A percentile compares a stretch with the other conserved stretches of the same genome.
These are phyloP conservation scores for Poecilia wingei DNA, from an alignment of 2,797 vertebrate species.

Conservation along the genomic window DNA sequence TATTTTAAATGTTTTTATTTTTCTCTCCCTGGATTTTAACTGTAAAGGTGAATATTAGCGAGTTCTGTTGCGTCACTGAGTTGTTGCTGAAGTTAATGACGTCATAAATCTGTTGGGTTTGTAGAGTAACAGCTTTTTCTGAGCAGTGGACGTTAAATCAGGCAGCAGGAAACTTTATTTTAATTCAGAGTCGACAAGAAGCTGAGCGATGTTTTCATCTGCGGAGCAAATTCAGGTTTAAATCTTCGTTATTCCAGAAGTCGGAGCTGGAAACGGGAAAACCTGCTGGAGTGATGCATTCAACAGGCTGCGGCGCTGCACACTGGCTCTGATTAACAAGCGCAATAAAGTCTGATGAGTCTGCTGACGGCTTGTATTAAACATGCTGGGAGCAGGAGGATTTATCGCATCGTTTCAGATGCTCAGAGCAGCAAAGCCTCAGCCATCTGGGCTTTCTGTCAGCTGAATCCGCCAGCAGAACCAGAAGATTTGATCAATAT, in stretches of 20 bases:
- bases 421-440: neutral
- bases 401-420: neutral
- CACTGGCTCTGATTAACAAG: constrained; percentile 1
- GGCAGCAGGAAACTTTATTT: constrained; percentile 32
- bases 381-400: neutral
- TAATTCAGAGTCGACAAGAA: neutral
- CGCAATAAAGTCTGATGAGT: constrained; percentile 8
- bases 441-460: neutral
- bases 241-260: constrained; percentile 21
- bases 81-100: neutral
- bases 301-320: constrained; percentile 15
- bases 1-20: neutral
- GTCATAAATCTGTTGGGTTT: neutral
- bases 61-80: neutral
- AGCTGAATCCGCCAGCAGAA: neutral
- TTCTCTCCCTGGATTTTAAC: neutral
- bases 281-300: constrained; percentile 19
- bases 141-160: constrained; percentile 4
- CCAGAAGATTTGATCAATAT: neutral
- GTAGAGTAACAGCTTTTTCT: neutral
- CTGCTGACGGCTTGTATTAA: neutral
- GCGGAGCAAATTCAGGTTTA: constrained; percentile 5
- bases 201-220: constrained; percentile 46
- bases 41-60: neutral
- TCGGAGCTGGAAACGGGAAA: constrained; percentile 11